Base-by-base conservation (phyloP, 64 coral and sea anemone species). In the Pocillopora damicornis region DNA sequence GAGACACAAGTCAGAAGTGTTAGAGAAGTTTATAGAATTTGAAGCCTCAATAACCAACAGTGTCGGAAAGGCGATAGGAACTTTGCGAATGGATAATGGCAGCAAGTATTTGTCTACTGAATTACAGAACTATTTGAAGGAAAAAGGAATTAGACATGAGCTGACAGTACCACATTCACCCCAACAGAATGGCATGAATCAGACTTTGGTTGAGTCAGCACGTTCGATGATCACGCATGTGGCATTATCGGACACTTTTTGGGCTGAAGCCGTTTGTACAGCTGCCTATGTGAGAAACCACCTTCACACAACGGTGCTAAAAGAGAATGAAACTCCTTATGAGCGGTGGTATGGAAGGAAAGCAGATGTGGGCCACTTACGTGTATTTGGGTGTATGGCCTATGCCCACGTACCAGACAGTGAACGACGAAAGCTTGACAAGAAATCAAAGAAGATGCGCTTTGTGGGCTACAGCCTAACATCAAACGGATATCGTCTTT, bases 261-360 rank as follows among this genome's bases (percentile, higher is more conserved):
- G 83, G 77, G 89, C 76, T 11, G 84, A 91, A 94, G 93, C 89
- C 59, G 45, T 94, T 77, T 94, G 82, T 35, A 83, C 76, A 63
- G 89, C 84, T 87, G 89, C 66, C 59, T 91, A 95, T 88, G 23
- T 83, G 1, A 2, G 89, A 88, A 88, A 95, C 15, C 45, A 37
- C 58, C 42, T 86, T 72, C 85, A 72, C 69, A 86, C 89, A 4
- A 91, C 61, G 74, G 89, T 58, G 37, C 76, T 92, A 57, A 92
- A 77, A 89, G 59, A 71, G 23, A 83, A 16, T 15, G 34, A 79
- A 57, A 90, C 67, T 13, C 76, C 92, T 75, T 76, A 90, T 18
- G 87, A 93, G 79, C 35, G 18, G 68, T 93, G 80, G 61, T 62
- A 86, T 86, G 92, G 57, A 37, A 78, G 58, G 81, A 86, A 76